Conservation (phyloP, 2,113 vertebrate species). For the Cepphus grylle region DNA sequence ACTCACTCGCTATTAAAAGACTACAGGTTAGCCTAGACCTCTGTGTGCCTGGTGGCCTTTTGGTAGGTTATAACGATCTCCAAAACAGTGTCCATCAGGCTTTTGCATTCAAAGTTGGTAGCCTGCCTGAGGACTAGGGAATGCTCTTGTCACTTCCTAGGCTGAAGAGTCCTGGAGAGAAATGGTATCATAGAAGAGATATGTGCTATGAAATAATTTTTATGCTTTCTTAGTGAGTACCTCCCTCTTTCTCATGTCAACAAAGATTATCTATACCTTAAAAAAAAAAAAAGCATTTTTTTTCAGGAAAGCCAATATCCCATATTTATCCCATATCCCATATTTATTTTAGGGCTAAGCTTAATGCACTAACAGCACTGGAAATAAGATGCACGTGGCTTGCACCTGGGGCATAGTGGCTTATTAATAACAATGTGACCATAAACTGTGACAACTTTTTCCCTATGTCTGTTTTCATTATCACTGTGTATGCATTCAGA, state of each 20-base stretch:
- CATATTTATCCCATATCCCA: not conserved
- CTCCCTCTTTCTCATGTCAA: not conserved
- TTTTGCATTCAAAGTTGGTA: not conserved
- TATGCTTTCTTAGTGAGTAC: not conserved
- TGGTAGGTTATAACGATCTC: not conserved
- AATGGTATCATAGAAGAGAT: not conserved
- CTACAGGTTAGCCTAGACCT: not conserved
- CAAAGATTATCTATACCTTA: not conserved
- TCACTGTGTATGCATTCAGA: not conserved
- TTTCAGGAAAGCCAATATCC: not conserved
- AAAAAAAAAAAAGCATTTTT: not conserved
- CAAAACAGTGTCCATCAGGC: not conserved
- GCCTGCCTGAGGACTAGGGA: not conserved
- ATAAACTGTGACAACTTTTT: not conserved
- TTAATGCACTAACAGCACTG: not conserved
- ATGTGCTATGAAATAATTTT: not conserved
- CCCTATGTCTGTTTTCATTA: not conserved
- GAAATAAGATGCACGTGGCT: not conserved
- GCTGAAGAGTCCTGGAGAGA: not conserved
- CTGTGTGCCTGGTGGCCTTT: not conserved
- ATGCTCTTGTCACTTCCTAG: not conserved
- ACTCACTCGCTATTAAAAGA: not conserved
- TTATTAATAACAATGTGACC: not conserved
- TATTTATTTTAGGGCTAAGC: not conserved
- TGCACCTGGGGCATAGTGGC: not conserved